Conservation (phyloP, 2,797 vertebrate genomes). For the Gambusia yucatana region DNA sequence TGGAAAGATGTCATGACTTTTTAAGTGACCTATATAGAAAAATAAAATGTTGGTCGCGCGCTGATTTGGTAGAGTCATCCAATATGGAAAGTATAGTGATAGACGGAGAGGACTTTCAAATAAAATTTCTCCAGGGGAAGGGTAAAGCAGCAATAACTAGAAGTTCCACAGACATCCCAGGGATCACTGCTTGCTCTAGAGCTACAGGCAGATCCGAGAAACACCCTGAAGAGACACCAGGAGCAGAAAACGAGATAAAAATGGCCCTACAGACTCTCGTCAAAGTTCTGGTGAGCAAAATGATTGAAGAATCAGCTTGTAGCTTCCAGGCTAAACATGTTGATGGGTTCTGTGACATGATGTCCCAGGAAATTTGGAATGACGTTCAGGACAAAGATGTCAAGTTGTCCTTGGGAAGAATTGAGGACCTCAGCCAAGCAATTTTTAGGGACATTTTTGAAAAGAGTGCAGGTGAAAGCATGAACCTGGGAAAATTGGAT, state of each 20-base stretch:
- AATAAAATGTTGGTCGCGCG: background rate
- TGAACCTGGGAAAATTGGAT: background rate
- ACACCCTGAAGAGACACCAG: background rate
- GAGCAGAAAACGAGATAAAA: background rate
- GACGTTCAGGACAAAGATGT: background rate
- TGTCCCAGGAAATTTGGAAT: background rate
- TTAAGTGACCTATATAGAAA: background rate
- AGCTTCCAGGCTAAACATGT: background rate
- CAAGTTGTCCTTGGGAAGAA: background rate
- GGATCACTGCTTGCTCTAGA: background rate
- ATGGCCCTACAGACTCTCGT: background rate
- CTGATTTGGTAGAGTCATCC: background rate
- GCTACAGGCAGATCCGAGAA: background rate
- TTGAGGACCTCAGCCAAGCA: background rate
- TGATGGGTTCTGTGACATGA: background rate
- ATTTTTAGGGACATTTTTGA: background rate
- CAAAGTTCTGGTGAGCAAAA: background rate
- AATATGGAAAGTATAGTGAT: background rate
- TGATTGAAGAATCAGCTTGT: background rate
- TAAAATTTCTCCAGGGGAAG: background rate
- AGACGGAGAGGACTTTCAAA: background rate
- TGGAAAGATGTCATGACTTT: background rate
- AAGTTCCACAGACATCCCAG: background rate
- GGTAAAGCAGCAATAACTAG: background rate
- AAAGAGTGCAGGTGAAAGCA: background rate